Percentiles rank a stretch among this genome's conserved stretches.
Evolutionary conservation across 2,888 invertebrate species (phyloP).

Genomic region (Tetranychus truncatus): DNA sequence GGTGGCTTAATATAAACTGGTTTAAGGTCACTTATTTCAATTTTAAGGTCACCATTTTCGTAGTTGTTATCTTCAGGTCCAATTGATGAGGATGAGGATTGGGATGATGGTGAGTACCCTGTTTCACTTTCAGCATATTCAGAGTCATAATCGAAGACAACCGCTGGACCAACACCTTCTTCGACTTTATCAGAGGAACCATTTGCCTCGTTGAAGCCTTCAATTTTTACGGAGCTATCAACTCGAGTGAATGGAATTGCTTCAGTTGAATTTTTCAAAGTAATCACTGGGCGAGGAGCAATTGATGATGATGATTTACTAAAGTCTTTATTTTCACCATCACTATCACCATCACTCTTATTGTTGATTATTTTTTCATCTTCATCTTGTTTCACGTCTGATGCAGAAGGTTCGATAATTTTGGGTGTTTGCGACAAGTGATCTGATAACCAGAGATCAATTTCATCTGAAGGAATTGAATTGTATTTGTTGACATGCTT

Average conservation of each 20-base stretch:
- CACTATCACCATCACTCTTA: background rate
- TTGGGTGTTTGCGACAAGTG: background rate
- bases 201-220: background rate
- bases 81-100: background rate
- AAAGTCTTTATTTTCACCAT: background rate
- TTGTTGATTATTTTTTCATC: background rate
- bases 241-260: constrained; percentile 7
- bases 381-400: background rate
- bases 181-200: background rate
- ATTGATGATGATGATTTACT: background rate
- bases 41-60: constrained; percentile 7
- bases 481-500: background rate
- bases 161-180: constrained; percentile 13
- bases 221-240: background rate
- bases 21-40: constrained; percentile 18
- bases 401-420: background rate
- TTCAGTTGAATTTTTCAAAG: constrained; percentile 4
- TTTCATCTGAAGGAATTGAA: background rate
- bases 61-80: constrained; percentile 1
- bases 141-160: background rate
- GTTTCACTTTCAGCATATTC: background rate
- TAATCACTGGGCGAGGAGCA: background rate
- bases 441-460: background rate
- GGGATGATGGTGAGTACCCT: background rate
- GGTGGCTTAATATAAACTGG: constrained; percentile 23